These are phyloP conservation scores for Hyles vespertilio DNA, from an alignment of 1,140 invertebrate species.

Conservation along the genomic window DNA sequence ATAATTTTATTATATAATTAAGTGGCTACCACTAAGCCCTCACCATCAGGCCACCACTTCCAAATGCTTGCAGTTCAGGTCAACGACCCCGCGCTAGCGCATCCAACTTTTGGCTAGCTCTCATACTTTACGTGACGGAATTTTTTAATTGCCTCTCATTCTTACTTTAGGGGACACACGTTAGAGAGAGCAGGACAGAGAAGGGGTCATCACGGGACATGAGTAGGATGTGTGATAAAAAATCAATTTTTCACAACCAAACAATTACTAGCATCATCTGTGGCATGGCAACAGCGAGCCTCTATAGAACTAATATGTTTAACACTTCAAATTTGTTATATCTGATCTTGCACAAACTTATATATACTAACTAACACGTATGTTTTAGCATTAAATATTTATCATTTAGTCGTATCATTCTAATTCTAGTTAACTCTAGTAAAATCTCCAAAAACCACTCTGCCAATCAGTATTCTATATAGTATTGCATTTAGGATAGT, in stretches of 20 bases:
- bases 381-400: no score
- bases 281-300: constrained; percentile 8
- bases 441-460: no score
- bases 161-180: constrained; percentile 22
- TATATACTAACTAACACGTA: no score
- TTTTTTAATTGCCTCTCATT: constrained; percentile 57
- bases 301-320: no score
- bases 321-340: no score
- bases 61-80: constrained; percentile 39
- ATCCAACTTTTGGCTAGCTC: constrained; percentile 59
- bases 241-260: constrained; percentile 34
- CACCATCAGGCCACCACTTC: constrained; percentile 1
- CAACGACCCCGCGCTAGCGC: constrained; percentile 36
- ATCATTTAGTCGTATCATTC: no score
- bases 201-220: constrained; percentile 20
- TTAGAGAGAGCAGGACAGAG: constrained; percentile 33
- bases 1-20: no score
- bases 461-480: no score
- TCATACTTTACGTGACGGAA: constrained; percentile 61
- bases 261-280: constrained; percentile 8
- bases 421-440: no score
- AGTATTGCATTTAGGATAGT: no score
- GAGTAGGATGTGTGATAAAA: constrained; percentile 32
- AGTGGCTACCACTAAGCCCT: not conserved
- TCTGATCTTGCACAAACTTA: no score